Base-by-base conservation (phyloP, 53 echinoderm and acorn worm species). In the Henricia sp. region DNA sequence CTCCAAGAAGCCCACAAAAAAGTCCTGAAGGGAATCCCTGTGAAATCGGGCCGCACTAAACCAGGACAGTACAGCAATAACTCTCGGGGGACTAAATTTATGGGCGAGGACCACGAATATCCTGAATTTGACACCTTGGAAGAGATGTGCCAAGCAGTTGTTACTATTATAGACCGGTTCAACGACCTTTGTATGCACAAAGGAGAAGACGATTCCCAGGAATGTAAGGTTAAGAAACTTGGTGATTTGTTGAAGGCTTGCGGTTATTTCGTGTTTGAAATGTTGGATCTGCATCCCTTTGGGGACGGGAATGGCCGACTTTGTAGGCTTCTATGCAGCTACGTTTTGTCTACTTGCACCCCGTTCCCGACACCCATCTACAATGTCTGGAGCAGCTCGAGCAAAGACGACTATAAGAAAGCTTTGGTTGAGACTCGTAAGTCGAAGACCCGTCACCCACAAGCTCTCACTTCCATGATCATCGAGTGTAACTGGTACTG, bases 231-330 rank as follows among this genome's bases (percentile, higher is more conserved):
- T 11, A 12, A 57, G 25, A 51, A 28, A 21, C 11, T 74, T 1
- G 36, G 55, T 37, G 57, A 74, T 8, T 28, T 74, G 27, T 57
- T 55, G 38, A 74, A 74, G 23, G 6, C 57, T 25, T 56, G 56
- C 38, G 27, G 75, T 56, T 74, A 57, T 55, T 35, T 57, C 0
- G 4, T 74, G 37, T 74, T 74, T 57, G 56, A 74, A 40, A 74
- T 74, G 57, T 57, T 74, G 3, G 75, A 74, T 30, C 28, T 74
- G 57, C 75, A 74, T 25, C 75, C 75, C 3, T 74, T 74, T 74
- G 75, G 56, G 40, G 75, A 74, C 40, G 75, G 75, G 25, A 74
- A 74, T 29, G 75, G 75, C 10, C 25, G 75, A 41, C 75, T 74
- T 23, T 74, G 75, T 28, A 37, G 75, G n/a, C 57, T 74, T 29